Conservation (phyloP, 2,113 vertebrate genomes). For the Alligator sinensis region DNA sequence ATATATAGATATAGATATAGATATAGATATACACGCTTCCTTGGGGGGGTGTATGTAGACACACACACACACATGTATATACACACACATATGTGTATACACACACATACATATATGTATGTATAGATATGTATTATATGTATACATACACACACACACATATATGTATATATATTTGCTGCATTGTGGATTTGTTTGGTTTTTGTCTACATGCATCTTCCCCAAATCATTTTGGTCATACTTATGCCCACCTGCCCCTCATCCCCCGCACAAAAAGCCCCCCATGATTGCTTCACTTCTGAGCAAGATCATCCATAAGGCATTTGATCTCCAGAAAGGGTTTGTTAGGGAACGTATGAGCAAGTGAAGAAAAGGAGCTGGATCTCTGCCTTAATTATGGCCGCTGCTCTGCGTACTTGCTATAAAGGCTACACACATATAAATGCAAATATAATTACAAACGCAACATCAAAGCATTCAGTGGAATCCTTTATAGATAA, state of each 20-base stretch:
- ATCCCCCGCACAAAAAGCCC: accelerated
- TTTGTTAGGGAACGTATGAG: not conserved
- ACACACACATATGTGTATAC: too few species aligned
- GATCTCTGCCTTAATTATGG: not conserved
- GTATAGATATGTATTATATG: too few species aligned
- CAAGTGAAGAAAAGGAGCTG: not conserved
- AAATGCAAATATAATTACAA: not conserved
- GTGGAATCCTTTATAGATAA: not conserved
- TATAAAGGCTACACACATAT: not conserved
- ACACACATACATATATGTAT: too few species aligned
- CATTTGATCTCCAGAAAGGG: not conserved
- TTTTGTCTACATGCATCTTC: accelerated
- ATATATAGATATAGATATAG: too few species aligned
- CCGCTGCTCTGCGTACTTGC: not conserved
- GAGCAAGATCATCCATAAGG: not conserved
- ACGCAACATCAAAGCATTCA: slow-evolving; percentile 25
- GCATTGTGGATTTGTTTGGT: not conserved
- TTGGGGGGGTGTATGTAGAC: too few species aligned
- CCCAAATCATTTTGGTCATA: not conserved
- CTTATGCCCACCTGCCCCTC: not conserved
- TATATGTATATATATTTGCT: too few species aligned
- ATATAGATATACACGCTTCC: too few species aligned
- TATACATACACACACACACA: too few species aligned
- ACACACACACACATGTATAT: too few species aligned
- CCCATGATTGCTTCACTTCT: not conserved